Conservation (phyloP, 2,888 invertebrate species). For the Brassicogethes aeneus region DNA sequence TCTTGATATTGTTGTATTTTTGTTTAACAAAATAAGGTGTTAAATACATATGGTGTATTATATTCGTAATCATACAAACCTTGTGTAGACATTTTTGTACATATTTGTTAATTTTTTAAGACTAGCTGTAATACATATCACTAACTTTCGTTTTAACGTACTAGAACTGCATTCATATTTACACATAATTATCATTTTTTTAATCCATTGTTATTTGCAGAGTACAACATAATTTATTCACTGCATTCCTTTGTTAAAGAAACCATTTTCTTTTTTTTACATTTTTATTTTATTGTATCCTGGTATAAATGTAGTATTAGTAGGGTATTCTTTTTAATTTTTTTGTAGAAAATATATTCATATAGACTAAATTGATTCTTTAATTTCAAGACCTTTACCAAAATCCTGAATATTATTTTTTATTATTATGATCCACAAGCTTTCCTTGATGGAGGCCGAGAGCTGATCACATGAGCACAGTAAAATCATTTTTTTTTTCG, state of each 20-base stretch:
- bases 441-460: no score
- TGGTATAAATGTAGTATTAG: conserved; percentile 12
- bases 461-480: no score
- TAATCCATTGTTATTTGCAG: no score
- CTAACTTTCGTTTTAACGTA: conserved; percentile 11
- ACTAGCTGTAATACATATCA: conserved; percentile 15
- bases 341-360: conserved; percentile 7
- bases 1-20: not conserved
- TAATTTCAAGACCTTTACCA: no score
- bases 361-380: no score
- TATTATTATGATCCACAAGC: no score
- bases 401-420: no score
- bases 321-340: conserved; percentile 9
- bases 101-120: not conserved
- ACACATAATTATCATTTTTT: no score
- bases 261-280: not conserved
- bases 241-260: not conserved
- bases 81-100: not conserved
- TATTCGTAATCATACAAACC: not conserved
- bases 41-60: not conserved
- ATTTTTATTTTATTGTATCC: not conserved
- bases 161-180: no score
- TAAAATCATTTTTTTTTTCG: no score
- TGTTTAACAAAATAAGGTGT: not conserved
- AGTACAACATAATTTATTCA: not conserved